A percentile compares a stretch with the other conserved stretches of the same genome.
phyloP scores from a whole-genome alignment of 2,113 vertebrate genomes.

The Rhagologus leucostigma region DNA sequence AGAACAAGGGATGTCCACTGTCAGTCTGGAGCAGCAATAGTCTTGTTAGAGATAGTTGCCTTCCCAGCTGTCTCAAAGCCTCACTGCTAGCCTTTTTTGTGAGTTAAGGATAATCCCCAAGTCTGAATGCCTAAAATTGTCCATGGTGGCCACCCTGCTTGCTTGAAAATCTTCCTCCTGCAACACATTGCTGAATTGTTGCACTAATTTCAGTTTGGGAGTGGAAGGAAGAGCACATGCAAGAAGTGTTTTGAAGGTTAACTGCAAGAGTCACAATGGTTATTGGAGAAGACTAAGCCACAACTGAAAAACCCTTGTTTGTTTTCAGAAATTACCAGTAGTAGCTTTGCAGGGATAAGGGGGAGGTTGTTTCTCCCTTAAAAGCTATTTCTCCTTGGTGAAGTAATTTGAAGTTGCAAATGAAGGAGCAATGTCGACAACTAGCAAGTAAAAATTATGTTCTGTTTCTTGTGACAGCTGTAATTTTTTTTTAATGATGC shows the following conservation, averaged over 20 bases:
- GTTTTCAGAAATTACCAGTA: background rate
- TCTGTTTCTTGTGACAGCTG: background rate
- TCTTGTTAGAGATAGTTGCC: background rate
- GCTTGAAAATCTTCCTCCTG: background rate
- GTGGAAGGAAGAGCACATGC: background rate
- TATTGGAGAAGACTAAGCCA: background rate
- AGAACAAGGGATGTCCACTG: background rate
- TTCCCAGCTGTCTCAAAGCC: background rate
- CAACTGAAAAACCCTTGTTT: background rate
- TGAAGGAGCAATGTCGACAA: background rate
- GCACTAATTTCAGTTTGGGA: background rate
- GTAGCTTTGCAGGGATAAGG: background rate
- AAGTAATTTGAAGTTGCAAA: background rate
- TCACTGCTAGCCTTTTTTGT: background rate
- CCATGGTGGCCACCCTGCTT: background rate
- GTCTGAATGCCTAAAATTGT: background rate
- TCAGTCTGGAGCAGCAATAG: background rate
- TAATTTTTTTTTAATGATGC: background rate
- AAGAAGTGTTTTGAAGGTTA: background rate
- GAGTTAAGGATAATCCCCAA: background rate
- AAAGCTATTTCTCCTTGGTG: background rate
- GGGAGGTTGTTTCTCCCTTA: background rate
- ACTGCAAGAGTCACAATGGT: background rate
- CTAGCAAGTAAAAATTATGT: background rate
- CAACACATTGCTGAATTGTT: background rate